phyloP scores from a whole-genome alignment of 2,888 invertebrate species.

The Polymixis lichenea region DNA sequence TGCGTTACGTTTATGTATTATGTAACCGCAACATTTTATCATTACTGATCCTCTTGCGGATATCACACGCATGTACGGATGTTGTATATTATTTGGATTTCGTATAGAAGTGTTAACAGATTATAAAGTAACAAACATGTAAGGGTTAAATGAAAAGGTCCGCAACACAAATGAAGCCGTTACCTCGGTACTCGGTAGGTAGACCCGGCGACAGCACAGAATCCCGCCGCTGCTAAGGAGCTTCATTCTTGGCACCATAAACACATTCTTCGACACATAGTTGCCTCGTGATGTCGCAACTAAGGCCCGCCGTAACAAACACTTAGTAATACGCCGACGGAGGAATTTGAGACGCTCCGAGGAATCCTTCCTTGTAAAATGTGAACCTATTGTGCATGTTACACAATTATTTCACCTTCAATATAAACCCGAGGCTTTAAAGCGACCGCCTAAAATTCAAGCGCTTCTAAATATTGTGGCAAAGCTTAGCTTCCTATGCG shows the following conservation, averaged over 20 bases:
- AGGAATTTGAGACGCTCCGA: conserved; percentile 84
- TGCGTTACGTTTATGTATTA: conserved; percentile 38
- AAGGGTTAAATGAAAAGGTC: conserved; percentile 38
- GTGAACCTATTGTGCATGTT: conserved; percentile 73
- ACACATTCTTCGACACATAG: conserved; percentile 90
- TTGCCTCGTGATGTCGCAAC: conserved; percentile 86
- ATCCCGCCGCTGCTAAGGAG: conserved; percentile 80
- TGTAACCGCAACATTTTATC: conserved; percentile 20
- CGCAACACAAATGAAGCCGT: conserved; percentile 68
- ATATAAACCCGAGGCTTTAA: conserved; percentile 79
- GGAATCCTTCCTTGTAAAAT: conserved; percentile 83
- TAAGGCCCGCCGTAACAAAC: conserved; percentile 82
- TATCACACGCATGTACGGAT: conserved; percentile 2
- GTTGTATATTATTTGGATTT: conserved; percentile 12
- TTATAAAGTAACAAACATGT: conserved; percentile 31
- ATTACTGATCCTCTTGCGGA: conserved; percentile 25
- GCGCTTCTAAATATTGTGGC: conserved; percentile 81
- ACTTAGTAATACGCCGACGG: conserved; percentile 78
- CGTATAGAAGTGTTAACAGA: conserved; percentile 8
- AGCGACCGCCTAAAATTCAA: conserved; percentile 76
- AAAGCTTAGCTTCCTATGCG: conserved; percentile 80
- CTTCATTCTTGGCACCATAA: conserved; percentile 88
- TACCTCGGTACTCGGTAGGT: conserved; percentile 67
- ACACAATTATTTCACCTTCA: conserved; percentile 83
- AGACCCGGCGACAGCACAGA: conserved; percentile 64